Base-by-base conservation (phyloP, 2,888 invertebrate species). In the Boloria euphrosyne region DNA sequence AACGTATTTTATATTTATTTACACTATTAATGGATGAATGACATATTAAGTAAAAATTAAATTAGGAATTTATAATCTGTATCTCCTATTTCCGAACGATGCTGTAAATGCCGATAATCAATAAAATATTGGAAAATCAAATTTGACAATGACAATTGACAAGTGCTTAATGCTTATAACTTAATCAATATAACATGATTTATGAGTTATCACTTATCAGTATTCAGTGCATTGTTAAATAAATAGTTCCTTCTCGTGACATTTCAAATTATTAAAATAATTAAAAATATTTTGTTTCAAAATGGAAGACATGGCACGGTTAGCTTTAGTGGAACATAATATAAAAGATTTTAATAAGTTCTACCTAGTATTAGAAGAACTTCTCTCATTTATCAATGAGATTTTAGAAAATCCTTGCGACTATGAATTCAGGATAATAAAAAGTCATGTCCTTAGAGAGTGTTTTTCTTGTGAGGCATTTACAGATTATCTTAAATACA, bases 251-350 rank as follows among this genome's bases (percentile, higher is more conserved):
- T 67, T 31, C 68, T 70, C 71, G 71, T 61, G 58, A 18, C 67
- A 62, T 66, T 70, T 65, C 67, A 43, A 62, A 69, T 66, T 58
- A 63, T 52, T 58, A 53, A 66, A 66, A 70, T 22, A 60, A 69
- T 58, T 62, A 60, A 71, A 57, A 22, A 22, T 22, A 22, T 22
- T 22, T 22, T 22, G 5, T 68, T 16, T 31, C 74, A 75, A 74
- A 80, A 92, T 92, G 92, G 91, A 92, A 72, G 88, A 89, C 70
- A 87, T 86, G 82, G 91, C 92, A 50, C 86, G 91, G 62, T 80
- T 92, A 58, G 92, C 91, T 69, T 74, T 89, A 47, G 80, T 92
- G n/a, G 92, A 92, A 76, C 85, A 87, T 75, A 80, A 79, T 69
- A 73, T 90, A 27, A 74, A 80, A 63, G 82, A 87, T 67, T 64